These are phyloP conservation scores for Cylindroiulus punctatus DNA, from an alignment of 2,888 invertebrate species.

Conservation along the genomic window DNA sequence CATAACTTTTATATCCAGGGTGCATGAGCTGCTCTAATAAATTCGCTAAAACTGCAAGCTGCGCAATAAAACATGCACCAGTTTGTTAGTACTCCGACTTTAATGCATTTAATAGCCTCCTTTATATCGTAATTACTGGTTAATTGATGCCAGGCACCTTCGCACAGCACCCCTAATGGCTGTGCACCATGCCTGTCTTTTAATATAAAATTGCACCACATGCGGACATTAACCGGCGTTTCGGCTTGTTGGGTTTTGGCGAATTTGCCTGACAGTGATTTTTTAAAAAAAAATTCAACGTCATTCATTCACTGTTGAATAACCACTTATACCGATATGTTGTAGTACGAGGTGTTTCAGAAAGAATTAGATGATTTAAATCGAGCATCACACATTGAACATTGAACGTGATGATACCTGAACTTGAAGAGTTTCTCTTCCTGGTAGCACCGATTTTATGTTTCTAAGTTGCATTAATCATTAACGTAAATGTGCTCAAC, in stretches of 20 bases:
- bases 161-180: neutral
- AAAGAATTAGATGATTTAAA: too few relatives aligned
- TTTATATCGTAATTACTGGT: neutral
- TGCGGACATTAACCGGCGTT: neutral
- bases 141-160: conserved; percentile 14
- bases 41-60: neutral
- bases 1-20: neutral
- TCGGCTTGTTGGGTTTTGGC: neutral
- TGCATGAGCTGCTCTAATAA: conserved; percentile 1
- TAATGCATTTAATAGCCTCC: neutral
- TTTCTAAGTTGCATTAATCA: too few relatives aligned
- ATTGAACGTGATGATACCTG: too few relatives aligned
- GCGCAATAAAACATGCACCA: neutral
- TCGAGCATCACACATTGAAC: too few relatives aligned
- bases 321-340: too few relatives aligned
- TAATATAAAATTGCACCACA: neutral
- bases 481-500: too few relatives aligned
- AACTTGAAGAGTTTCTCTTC: too few relatives aligned
- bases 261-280: neutral
- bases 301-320: too few relatives aligned
- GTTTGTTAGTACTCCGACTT: neutral
- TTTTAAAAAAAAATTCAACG: too few relatives aligned
- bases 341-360: too few relatives aligned
- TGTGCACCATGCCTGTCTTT: neutral
- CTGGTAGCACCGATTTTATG: too few relatives aligned